Evolutionary conservation across 1,140 invertebrate species (phyloP), one percentile per base, ranked within the genome.

Genomic region (Triops cancriformis): DNA sequence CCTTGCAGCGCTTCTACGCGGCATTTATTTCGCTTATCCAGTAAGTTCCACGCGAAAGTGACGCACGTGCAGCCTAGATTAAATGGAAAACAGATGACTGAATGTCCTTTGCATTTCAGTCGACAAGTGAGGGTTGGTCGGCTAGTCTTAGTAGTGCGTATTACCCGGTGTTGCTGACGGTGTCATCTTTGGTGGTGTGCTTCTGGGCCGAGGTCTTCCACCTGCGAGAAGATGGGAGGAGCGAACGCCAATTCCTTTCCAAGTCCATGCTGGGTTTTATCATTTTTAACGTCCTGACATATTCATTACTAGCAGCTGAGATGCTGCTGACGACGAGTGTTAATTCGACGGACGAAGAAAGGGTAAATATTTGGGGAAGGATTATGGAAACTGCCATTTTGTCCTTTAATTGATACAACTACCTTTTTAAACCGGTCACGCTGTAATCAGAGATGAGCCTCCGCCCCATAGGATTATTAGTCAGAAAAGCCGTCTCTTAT

Each of bases 181-280:
- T 94, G 76, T 93, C 93, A 4, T 96, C 94, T 0, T 88, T 97
- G 26, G 93, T 97, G 80, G 94, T 97, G 80, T 97, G 95, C 84
- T 95, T 96, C 84, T 97, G 95, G 95, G 94, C 94, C 73, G 95
- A 97, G 89, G 90, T 95, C 42, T 96, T 97, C 86, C 95, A 98
- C 84, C 85, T 97, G n/a, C 89, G 89, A 81, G 91, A 95, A 82
- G 91, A 95, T 78, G 89, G 90, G 88, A 93, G 96, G 82, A 91
- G 91, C 79, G 93, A 93, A 43, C 79, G 83, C 11, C 90, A 93
- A 83, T 97, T 98, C 85, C 88, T 98, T 31, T 94, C 93, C 51
- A 98, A 97, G 87, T 95, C 94, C 43, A 94, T 95, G 83, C 86
- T 96, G n/a, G 95, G 92, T 28, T 97, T 97, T 83, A 88, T 94